phyloP scores from a whole-genome alignment of 1,140 invertebrate genomes.

The Grapholita molesta region DNA sequence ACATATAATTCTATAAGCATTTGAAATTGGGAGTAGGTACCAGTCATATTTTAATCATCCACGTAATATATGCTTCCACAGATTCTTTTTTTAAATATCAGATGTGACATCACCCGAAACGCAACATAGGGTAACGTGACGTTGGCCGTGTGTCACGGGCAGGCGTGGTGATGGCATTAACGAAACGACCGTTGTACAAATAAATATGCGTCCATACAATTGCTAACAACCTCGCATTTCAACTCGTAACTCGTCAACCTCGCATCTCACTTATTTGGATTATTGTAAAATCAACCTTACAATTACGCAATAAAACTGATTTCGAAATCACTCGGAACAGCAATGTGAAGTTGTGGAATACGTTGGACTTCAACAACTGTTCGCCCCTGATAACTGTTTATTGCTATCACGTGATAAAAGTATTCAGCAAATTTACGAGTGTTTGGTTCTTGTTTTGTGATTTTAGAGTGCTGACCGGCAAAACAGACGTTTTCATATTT shows the following conservation, averaged over 20 bases:
- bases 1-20: too few relatives aligned
- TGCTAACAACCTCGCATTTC: not conserved
- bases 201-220: conserved; percentile 20
- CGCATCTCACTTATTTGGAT: not conserved
- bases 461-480: not conserved
- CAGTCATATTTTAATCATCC: too few relatives aligned
- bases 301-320: not conserved
- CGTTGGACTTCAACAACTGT: not conserved
- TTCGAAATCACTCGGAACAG: not conserved
- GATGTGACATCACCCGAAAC: too few relatives aligned
- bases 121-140: not conserved
- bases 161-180: conserved; percentile 19
- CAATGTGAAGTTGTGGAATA: not conserved
- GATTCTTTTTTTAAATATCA: too few relatives aligned
- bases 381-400: conserved; percentile 8
- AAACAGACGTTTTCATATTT: not conserved
- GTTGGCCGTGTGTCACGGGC: not conserved
- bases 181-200: conserved; percentile 22
- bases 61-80: too few relatives aligned
- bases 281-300: not conserved
- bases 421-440: not conserved
- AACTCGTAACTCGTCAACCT: not conserved
- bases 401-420: conserved; percentile 1
- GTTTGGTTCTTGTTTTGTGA: not conserved
- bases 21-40: too few relatives aligned